phyloP scores from a whole-genome alignment of 2,797 vertebrate genomes.

The Glyptemys insculpta region DNA sequence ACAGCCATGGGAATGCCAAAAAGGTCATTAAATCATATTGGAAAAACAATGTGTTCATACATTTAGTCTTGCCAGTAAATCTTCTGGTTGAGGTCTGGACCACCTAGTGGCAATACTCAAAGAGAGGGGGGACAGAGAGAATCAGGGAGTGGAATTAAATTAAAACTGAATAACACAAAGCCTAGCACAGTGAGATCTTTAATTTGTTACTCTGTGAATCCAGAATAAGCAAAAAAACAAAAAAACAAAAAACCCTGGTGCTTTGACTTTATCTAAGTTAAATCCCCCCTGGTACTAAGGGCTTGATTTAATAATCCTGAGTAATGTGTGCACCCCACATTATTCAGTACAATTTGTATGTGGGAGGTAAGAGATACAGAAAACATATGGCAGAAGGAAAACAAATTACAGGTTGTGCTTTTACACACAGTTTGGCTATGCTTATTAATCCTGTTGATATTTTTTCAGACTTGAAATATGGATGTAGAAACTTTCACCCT shows the following conservation, averaged over 20 bases:
- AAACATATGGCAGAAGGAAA: conserved; percentile 78
- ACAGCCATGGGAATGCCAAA: conserved; percentile 76
- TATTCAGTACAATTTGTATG: conserved; percentile 73
- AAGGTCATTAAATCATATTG: conserved; percentile 81
- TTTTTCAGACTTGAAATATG: conserved; percentile 67
- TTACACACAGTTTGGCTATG: conserved; percentile 68
- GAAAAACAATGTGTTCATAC: conserved; percentile 79
- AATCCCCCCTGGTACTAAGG: conserved; percentile 56
- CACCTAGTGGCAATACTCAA: conserved; percentile 71
- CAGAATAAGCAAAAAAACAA: conserved; percentile 54
- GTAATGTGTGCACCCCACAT: conserved; percentile 71
- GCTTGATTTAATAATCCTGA: conserved; percentile 70
- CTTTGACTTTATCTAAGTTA: conserved; percentile 60
- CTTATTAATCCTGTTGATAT: conserved; percentile 71
- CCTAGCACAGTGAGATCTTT: conserved; percentile 65
- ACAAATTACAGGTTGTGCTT: conserved; percentile 76
- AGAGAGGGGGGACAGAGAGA: conserved; percentile 56
- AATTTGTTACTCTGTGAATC: conserved; percentile 67
- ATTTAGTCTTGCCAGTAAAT: conserved; percentile 78
- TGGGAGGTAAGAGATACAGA: conserved; percentile 78
- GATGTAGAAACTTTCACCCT: conserved; percentile 67
- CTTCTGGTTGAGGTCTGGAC: conserved; percentile 73
- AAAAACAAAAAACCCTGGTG: conserved; percentile 40
- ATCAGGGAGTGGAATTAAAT: conserved; percentile 71
- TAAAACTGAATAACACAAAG: conserved; percentile 72